phyloP scores from a whole-genome alignment of 2,797 vertebrate species.

The Acrossocheilus wenchowensis region DNA sequence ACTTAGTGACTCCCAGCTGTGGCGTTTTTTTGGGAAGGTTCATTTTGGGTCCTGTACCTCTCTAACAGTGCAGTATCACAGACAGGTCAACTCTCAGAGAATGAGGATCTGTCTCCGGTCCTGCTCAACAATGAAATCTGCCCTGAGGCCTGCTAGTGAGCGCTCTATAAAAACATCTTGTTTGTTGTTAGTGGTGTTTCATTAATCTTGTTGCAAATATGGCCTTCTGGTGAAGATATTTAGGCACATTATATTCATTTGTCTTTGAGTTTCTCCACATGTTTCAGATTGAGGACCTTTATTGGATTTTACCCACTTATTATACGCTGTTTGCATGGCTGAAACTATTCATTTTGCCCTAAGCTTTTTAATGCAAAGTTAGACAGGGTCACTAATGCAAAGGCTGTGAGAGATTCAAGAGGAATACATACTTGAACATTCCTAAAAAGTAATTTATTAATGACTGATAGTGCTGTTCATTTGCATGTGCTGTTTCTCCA shows the following conservation, averaged over 20 bases:
- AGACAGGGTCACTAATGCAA: slow-evolving; percentile 11
- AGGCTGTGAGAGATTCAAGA: slow-evolving; percentile 6
- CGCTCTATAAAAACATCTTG: neutral
- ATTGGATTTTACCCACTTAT: slow-evolving; percentile 8
- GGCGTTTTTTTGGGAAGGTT: slow-evolving; percentile 15
- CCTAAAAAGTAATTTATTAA: neutral
- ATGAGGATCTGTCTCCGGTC: slow-evolving; percentile 9
- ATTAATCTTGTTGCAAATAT: neutral
- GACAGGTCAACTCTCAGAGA: slow-evolving; percentile 46
- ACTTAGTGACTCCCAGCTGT: slow-evolving; percentile 52
- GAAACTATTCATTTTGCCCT: neutral
- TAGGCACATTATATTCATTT: neutral
- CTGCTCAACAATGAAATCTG: slow-evolving; percentile 10
- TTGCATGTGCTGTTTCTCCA: neutral
- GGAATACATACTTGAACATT: neutral
- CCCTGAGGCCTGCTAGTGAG: neutral
- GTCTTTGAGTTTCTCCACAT: neutral
- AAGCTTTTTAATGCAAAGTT: neutral
- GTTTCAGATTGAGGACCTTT: slow-evolving; percentile 16
- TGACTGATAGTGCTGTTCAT: neutral
- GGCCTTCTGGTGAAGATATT: neutral
- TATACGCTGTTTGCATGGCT: neutral
- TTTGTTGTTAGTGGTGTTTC: slow-evolving; percentile 12
- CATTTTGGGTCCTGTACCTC: slow-evolving; percentile 21
- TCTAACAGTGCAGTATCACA: slow-evolving; percentile 28